Base-by-base conservation (phyloP, 2,797 vertebrate species). In the Thripadectes ignobilis region DNA sequence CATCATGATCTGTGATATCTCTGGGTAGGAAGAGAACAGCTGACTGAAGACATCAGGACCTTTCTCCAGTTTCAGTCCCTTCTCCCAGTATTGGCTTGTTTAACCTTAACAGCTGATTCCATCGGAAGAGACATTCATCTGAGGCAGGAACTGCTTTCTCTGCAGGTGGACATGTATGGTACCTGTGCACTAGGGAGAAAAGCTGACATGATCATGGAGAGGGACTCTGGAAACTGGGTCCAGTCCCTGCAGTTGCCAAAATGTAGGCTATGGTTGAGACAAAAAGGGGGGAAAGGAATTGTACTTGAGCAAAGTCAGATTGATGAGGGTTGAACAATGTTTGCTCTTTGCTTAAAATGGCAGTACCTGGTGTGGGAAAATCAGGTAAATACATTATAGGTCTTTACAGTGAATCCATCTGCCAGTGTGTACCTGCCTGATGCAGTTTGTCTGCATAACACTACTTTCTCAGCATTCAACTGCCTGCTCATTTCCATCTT, bases 81-180 rank as follows among this genome's bases (percentile, higher is more conserved):
- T 74, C 27, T 66, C 12, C 29, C 9, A 43, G 2, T 17, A 21
- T 14, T 55, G 23, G 8, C 59, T 79, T 68, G 12, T 68, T 67
- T 55, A 59, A 27, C 39, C 6, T 0, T 38, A 36, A 23, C 32
- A 54, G 27, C 45, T 65, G 57, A 68, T 74, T 27, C 15, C 45
- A 14, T 22, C 18, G 12, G 14, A 38, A 27, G 55, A 85, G 20
- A 26, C 0, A 0, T 61, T 49, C 11, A 6, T 51, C 13, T 0
- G 0, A 65, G 69, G 46, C 19, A 17, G 39, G 68, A 43, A 59
- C 72, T 38, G 38, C 65, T 72, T 76, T 34, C 27, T 72, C 27
- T 1, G 1, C 22, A 29, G 29, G 17, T 52, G 27, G 24, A 75
- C 49, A 39, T 5, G 12, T 39, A 8, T 46, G 29, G 41, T 36